These are phyloP conservation scores for Lanistes nyassanus DNA, from an alignment of 1,140 invertebrate genomes.

Conservation along the genomic window DNA sequence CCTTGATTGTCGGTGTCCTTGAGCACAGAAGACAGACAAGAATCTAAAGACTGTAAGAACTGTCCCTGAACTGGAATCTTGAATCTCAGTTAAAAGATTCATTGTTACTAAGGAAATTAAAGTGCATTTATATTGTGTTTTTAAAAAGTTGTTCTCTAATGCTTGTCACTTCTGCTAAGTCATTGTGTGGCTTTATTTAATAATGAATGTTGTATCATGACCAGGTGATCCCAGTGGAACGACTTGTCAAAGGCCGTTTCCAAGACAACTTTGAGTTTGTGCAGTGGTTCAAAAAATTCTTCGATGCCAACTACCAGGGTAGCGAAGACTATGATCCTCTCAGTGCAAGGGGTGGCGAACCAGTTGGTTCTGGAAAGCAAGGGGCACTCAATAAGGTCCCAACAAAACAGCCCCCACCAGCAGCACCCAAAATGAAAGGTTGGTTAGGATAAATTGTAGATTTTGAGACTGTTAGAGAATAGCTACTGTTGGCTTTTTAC, in stretches of 20 bases:
- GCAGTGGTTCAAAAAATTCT: conserved; percentile 99
- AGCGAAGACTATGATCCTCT: conserved; percentile 88
- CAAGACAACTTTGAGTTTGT: conserved; percentile 99
- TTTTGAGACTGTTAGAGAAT: too few species aligned
- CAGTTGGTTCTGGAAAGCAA: conserved; percentile 71
- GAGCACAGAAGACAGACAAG: too few species aligned
- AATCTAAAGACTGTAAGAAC: too few species aligned
- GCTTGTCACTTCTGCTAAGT: not conserved
- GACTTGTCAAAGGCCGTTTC: conserved; percentile 96
- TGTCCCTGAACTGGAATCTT: too few species aligned
- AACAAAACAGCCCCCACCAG: conserved; percentile 10
- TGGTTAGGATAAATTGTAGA: not conserved
- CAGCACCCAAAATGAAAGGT: conserved; percentile 20
- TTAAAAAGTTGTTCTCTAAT: not conserved
- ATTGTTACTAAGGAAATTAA: not conserved
- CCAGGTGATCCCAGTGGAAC: conserved; percentile 97
- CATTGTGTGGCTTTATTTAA: not conserved
- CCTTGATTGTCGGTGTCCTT: too few species aligned
- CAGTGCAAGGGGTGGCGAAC: conserved; percentile 82
- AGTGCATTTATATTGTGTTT: not conserved
- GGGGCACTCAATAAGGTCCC: conserved; percentile 63
- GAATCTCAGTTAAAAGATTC: not conserved
- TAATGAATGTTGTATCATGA: not conserved
- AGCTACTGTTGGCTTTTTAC: not conserved
- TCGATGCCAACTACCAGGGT: conserved; percentile 99